Percentiles rank a stretch among this genome's conserved stretches.
phyloP scores from a whole-genome alignment of 1,140 invertebrate species.

The Papilio helenus region DNA sequence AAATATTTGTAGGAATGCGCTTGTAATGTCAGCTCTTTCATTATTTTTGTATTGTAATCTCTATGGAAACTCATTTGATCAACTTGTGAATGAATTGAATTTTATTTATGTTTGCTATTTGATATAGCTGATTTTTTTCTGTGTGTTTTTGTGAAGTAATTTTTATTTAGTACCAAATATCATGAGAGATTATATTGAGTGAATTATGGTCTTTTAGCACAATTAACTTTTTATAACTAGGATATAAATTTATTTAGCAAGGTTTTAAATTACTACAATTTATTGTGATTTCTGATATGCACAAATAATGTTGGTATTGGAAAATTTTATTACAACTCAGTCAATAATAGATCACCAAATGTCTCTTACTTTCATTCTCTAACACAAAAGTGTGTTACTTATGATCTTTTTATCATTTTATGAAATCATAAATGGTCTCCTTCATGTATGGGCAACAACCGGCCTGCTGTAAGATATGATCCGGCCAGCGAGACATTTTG shows the following conservation, averaged over 20 bases:
- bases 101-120: slow-evolving; percentile 20
- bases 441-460: too few relatives aligned
- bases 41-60: too few relatives aligned
- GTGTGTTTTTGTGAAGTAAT: not conserved
- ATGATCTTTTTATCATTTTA: too few relatives aligned
- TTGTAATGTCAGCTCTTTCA: too few relatives aligned
- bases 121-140: not conserved
- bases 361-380: not conserved
- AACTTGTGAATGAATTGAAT: not conserved
- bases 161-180: slow-evolving; percentile 9
- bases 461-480: too few relatives aligned
- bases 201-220: not conserved
- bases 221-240: not conserved
- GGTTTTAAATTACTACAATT: not conserved
- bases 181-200: not conserved
- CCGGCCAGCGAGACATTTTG: too few relatives aligned
- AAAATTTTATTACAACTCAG: too few relatives aligned
- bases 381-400: not conserved
- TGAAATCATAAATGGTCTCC: too few relatives aligned
- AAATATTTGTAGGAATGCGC: too few relatives aligned
- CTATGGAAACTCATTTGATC: too few relatives aligned
- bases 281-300: not conserved
- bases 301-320: not conserved
- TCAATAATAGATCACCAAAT: too few relatives aligned
- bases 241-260: not conserved